Percentiles rank a stretch among this genome's conserved stretches.
Evolutionary conservation across 2,113 vertebrate genomes (phyloP).

Genomic region (Urocolius indicus): DNA sequence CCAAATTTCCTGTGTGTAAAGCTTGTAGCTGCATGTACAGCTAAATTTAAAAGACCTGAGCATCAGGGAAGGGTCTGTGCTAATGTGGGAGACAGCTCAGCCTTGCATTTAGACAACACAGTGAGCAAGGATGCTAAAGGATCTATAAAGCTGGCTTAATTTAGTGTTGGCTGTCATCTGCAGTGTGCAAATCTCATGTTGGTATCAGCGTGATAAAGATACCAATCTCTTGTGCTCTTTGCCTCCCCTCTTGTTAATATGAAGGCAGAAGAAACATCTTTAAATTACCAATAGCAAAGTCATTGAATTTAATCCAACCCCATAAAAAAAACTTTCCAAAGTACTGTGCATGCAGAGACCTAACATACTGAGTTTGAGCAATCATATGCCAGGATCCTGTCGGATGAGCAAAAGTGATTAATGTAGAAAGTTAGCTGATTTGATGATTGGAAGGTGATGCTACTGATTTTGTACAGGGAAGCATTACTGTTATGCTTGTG

Average conservation of each 20-base stretch:
- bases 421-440: not conserved
- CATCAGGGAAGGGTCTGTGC: not conserved
- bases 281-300: not conserved
- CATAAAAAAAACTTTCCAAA: not conserved
- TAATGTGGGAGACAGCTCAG: not conserved
- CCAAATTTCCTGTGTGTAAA: not conserved
- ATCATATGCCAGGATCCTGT: not conserved
- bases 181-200: not conserved
- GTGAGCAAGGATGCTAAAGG: accelerated
- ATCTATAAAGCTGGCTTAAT: not conserved
- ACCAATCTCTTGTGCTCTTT: not conserved
- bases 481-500: not conserved
- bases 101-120: not conserved
- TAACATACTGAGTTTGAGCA: not conserved
- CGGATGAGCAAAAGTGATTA: slow-evolving; percentile 18
- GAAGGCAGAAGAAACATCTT: not conserved
- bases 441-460: not conserved
- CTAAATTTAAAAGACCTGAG: not conserved
- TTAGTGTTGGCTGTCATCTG: not conserved
- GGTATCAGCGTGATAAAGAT: not conserved
- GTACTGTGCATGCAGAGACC: not conserved
- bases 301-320: not conserved
- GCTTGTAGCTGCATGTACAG: not conserved
- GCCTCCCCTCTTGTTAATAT: not conserved
- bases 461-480: not conserved